Percentiles rank a stretch among this genome's conserved stretches.
These are phyloP conservation scores for Ptilonorhynchus violaceus DNA, from an alignment of 2,113 vertebrate species.

Conservation along the genomic window DNA sequence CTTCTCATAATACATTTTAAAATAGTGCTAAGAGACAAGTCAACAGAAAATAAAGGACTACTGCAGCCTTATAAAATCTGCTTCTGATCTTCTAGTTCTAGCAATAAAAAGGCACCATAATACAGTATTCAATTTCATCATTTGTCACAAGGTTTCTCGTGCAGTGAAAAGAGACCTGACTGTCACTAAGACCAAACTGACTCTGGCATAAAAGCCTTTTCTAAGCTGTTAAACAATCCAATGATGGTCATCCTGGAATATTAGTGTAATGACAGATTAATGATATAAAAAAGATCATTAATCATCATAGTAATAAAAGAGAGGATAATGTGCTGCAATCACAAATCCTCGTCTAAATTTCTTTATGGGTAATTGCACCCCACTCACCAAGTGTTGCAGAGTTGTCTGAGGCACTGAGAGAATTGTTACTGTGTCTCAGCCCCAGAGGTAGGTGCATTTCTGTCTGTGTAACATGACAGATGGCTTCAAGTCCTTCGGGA, in stretches of 20 bases:
- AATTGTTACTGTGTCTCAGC: not conserved
- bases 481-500: constrained; percentile 9
- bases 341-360: not conserved
- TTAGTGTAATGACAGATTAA: not conserved
- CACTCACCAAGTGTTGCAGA: not conserved
- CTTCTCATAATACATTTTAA: not conserved
- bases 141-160: not conserved
- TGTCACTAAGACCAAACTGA: not conserved
- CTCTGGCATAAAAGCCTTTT: not conserved
- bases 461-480: not conserved
- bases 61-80: not conserved
- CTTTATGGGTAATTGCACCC: not conserved
- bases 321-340: not conserved
- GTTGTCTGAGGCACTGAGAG: not conserved
- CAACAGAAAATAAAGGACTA: not conserved
- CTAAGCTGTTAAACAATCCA: not conserved
- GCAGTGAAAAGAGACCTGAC: not conserved
- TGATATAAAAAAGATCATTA: not conserved
- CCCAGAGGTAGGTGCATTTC: not conserved
- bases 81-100: not conserved
- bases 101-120: not conserved
- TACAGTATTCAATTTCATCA: not conserved
- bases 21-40: not conserved
- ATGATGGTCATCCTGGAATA: not conserved
- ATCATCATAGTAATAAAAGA: not conserved